Conservation (phyloP, 1,140 invertebrate species). For the Eupeodes corollae region DNA sequence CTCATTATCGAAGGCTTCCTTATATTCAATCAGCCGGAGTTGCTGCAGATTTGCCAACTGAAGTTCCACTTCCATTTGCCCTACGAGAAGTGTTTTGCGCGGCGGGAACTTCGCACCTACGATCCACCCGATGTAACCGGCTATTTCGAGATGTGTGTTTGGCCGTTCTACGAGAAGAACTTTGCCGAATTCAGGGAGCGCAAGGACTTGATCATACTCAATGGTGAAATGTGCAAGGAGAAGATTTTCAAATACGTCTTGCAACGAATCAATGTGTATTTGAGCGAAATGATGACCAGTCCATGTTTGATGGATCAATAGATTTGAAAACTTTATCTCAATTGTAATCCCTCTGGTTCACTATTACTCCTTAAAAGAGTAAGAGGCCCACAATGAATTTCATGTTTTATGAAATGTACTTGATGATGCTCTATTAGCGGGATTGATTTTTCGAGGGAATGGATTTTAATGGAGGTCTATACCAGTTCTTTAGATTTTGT, state of each 20-base stretch:
- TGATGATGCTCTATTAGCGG: too few relatives aligned
- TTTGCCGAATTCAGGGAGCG: constrained; percentile 28
- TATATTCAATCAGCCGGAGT: constrained; percentile 55
- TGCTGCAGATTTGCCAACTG: constrained; percentile 52
- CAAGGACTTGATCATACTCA: constrained; percentile 32
- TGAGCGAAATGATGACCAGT: too few relatives aligned
- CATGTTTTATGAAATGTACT: too few relatives aligned
- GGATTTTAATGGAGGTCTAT: too few relatives aligned
- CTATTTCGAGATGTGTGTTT: constrained; percentile 67
- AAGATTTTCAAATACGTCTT: constrained; percentile 33
- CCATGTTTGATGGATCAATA: too few relatives aligned
- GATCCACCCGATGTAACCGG: constrained; percentile 65
- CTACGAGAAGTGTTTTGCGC: constrained; percentile 50
- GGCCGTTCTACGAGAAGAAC: constrained; percentile 53
- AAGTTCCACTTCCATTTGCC: constrained; percentile 62
- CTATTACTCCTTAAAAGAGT: too few relatives aligned
- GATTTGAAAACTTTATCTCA: too few relatives aligned
- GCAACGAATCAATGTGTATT: constrained; percentile 16
- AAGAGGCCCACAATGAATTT: too few relatives aligned
- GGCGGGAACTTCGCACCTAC: constrained; percentile 52
- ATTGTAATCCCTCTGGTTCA: too few relatives aligned
- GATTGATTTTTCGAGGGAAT: too few relatives aligned
- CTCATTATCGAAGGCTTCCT: constrained; percentile 67
- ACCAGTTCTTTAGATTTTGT: too few relatives aligned
- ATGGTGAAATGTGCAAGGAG: constrained; percentile 30